Base-by-base conservation (phyloP, 1,140 invertebrate genomes). In the Halesus radiatus region DNA sequence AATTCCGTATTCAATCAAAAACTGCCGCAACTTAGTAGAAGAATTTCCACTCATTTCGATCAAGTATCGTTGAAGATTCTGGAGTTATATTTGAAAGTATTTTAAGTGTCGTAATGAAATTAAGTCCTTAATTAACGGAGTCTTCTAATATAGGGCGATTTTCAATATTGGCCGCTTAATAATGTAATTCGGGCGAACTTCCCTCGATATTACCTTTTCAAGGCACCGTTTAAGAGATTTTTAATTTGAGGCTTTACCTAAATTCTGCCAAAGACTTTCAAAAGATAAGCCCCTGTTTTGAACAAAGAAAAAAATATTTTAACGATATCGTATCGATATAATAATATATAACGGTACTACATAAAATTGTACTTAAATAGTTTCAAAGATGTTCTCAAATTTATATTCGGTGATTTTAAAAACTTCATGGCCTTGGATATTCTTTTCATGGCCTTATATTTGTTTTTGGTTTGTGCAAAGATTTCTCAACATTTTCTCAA, bases 41-140 rank as follows among this genome's bases (percentile, higher is more conserved):
- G 8, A 60, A 60, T 66, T 26, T 37, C 7, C 22, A 66, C 29
- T 66, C 29, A 37, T 66, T 66, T 66, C n/a, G 22, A 66, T 66
- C 62, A 32, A 32, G 62, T 66, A 66, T 66, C 15, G 15, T 7
- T 26, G 18, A 29, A 64, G 23, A 64, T 64, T 13, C 23, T 15
- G 4, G 60, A 64, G 23, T 64, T 23, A 64, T 64, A 29, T 64
- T 23, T 64, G 23, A 64, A 64, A 64, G 60, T 64, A 64, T 64
- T 64, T 64, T 16, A 64, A 64, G 60, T 64, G 60, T 64, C 60
- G 60, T 64, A 64, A 64, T 64, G 23, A 64, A 64, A 64, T 64
- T 64, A 64, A 64, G 60, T 64, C 60, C 23, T 64, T 29, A 64
- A 64, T 64, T 64, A 64, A 64, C 60, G 60, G 23, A 16, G 60